These are phyloP conservation scores for Drosophila busckii DNA, from an alignment of 1,140 invertebrate genomes.

Conservation along the genomic window DNA sequence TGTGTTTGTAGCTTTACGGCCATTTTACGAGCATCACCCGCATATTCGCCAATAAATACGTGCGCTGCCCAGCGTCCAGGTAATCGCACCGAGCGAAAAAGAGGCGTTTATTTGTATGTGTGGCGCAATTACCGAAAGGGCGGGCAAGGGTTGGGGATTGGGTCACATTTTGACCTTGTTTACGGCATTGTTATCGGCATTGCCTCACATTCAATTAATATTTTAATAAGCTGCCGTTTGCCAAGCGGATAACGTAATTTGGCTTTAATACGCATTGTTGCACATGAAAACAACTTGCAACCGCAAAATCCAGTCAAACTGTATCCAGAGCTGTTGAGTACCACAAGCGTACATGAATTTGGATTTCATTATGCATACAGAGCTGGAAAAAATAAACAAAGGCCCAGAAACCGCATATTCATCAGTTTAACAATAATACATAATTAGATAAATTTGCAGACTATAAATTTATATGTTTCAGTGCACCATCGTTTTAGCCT, in stretches of 20 bases:
- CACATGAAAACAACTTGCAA: conserved; percentile 29
- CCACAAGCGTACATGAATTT: no score
- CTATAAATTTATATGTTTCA: no score
- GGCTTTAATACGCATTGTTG: conserved; percentile 51
- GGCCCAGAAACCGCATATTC: no score
- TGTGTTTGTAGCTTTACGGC: conserved; percentile 47
- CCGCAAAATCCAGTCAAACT: neutral
- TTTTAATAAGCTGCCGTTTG: conserved; percentile 72
- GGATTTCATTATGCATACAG: no score
- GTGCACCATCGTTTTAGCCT: no score
- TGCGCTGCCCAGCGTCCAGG: conserved; percentile 14
- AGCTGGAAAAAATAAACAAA: no score
- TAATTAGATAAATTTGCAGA: no score
- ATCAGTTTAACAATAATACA: no score
- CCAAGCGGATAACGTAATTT: conserved; percentile 64
- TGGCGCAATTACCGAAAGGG: conserved; percentile 65
- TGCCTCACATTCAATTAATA: conserved; percentile 72
- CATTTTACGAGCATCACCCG: conserved; percentile 51
- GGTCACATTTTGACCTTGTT: conserved; percentile 23
- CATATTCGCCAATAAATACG: conserved; percentile 29
- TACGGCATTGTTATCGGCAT: conserved; percentile 36
- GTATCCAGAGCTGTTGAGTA: neutral
- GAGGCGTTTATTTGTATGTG: conserved; percentile 48
- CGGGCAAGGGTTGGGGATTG: no score
- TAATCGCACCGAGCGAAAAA: conserved; percentile 21